Evolutionary conservation across 1,140 invertebrate species (phyloP), one percentile per base, ranked within the genome.

Genomic region (Battus philenor): DNA sequence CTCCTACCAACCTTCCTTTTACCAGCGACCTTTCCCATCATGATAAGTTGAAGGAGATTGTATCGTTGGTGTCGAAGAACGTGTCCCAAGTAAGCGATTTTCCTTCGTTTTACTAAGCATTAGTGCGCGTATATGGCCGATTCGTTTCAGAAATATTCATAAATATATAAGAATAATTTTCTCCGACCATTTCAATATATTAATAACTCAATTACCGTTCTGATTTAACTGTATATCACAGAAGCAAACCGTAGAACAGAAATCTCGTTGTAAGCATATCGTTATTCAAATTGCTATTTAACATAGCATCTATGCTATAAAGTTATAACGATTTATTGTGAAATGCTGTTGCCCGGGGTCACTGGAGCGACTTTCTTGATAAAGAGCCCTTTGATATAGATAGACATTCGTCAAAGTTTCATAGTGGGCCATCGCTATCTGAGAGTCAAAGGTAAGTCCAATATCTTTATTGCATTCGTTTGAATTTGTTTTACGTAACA

Each of bases 331-430:
- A 32, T 16, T 44, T 13, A 22, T 44, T 32, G 20, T 32, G 43
- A 44, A 24, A 32, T 44, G 32, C 13, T 27, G 20, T 31, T 1
- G 6, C 18, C 13, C 2, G n/a, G 17, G 43, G 43, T 45, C 18
- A 45, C 10, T 45, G n/a, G 43, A 18, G 5, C 43, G 30, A 45
- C 43, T 45, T 45, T 45, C 43, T 32, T 13, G 29, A 45, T 45
- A 44, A 36, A 22, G n/a, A 11, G 6, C n/a, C 17, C 33, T 31
- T 31, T 31, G 31, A 33, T 33, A 33, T 20, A 24, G 18, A 44
- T 31, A 32, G 29, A 30, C 15, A 34, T 34, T 34, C 32, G 20
- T 36, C 33, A 36, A 36, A 9, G 18, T 20, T 20, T 34, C 20
- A 11, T 8, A 36, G 17, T 36, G 17, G 33, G 9, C 17, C 33